Base-by-base conservation (phyloP, 2,888 invertebrate genomes). In the Odontomyia ornata region DNA sequence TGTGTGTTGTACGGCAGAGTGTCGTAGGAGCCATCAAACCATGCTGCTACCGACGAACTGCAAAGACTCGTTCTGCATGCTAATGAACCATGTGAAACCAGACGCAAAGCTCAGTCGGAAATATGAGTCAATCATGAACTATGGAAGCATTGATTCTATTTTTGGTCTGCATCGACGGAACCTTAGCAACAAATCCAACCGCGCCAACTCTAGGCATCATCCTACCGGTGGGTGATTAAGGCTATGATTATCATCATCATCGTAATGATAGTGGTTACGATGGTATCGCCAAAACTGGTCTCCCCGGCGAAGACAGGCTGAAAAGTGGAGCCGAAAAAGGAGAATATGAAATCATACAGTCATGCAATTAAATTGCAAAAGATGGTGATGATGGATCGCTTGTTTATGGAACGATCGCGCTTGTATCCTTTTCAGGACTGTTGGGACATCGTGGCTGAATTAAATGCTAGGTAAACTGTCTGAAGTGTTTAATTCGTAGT, bases 361-460 rank as follows among this genome's bases (percentile, higher is more conserved):
- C 57, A 25, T 60, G 57, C 57, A 60, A 60, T 60, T 60, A 60
- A 60, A 9, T 60, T 60, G 57, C 57, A 60, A 18, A 60, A 60
- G 57, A 60, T 23, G 57, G 57, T 60, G 57, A 60, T 60, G 57
- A 52, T 52, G 52, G 52, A 52, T 52, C 4, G 5, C 7, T 60
- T 60, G 57, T 21, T 60, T 25, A 25, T 60, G 57, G 25, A 4
- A 18, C 4, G 11, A 18, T 60, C 57, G 57, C 13, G 57, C 4
- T 23, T 23, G 11, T 60, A 4, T 60, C 25, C 57, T 60, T 60
- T 60, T 23, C 1, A 60, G 18, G 57, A 18, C 13, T 4, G 7
- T 52, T 18, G 7, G 13, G 52, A 18, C 52, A 52, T n/a, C 4
- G 18, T n/a, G n/a, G 52, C 13, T 52, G n/a, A 52, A 18, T n/a